Percentiles rank a stretch among this genome's conserved stretches.
Evolutionary conservation across 1,140 invertebrate genomes (phyloP).

Genomic region (Trypoxylus dichotomus): DNA sequence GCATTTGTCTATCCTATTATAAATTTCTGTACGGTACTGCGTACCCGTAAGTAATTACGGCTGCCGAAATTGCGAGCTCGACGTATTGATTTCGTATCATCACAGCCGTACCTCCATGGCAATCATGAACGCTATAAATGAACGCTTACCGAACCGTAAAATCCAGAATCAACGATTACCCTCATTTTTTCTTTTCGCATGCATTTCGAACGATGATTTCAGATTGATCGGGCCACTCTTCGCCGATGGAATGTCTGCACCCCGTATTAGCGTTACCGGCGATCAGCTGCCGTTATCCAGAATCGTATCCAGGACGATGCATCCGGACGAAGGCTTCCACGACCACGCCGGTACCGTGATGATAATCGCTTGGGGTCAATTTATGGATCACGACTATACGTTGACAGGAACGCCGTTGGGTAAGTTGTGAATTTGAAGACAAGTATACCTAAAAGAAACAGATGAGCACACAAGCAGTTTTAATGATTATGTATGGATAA

Average conservation of each 20-base stretch:
- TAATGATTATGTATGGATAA: too few relatives aligned
- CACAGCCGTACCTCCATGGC: too few relatives aligned
- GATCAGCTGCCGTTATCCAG: constrained; percentile 76
- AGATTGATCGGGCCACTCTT: constrained; percentile 78
- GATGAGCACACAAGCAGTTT: too few relatives aligned
- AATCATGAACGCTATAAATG: not conserved
- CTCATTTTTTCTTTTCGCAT: not conserved
- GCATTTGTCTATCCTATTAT: too few relatives aligned
- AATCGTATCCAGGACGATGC: constrained; percentile 85
- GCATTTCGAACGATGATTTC: constrained; percentile 22
- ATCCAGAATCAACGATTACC: not conserved
- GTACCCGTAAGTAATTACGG: too few relatives aligned
- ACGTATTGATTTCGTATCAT: not conserved
- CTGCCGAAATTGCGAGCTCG: too few relatives aligned
- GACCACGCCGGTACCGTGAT: constrained; percentile 93
- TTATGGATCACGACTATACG: constrained; percentile 93
- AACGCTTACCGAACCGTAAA: not conserved
- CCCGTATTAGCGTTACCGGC: constrained; percentile 75
- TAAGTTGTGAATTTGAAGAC: constrained; percentile 51
- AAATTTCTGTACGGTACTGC: not conserved
- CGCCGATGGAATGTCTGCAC: constrained; percentile 79
- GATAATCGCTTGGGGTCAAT: constrained; percentile 92
- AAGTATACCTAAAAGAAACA: too few relatives aligned
- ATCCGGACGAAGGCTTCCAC: constrained; percentile 88
- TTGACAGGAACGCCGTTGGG: constrained; percentile 83